Base-by-base conservation (phyloP, 1,140 invertebrate genomes). In the Gryon sp. region DNA sequence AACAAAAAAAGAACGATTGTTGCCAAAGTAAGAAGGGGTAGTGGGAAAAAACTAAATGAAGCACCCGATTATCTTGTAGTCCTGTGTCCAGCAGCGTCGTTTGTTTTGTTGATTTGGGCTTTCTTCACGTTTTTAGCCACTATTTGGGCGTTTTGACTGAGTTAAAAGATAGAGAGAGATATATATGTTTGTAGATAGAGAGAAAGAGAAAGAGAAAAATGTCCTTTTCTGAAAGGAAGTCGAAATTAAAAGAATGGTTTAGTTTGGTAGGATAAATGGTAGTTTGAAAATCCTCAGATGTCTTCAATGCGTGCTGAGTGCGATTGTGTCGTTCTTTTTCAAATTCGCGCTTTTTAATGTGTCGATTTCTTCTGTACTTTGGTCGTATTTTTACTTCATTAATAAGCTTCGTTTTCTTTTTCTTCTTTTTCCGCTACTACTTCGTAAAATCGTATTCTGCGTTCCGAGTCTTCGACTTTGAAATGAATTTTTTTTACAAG, bases 251-350 rank as follows among this genome's bases (percentile, higher is more conserved):
- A 84, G 83, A 86, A 86, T 80, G 80, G 82, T 85, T 76, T 68
- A 82, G 76, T 84, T 86, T 84, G 83, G 82, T 86, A 86, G 82
- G 77, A 86, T 87, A 76, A 77, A 65, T 73, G 83, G 81, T 88
- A 83, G 89, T 88, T 89, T 89, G 88, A 92, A 91, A 91, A 93
- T 94, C 93, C 93, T 94, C 93, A 94, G 93, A 95, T 95, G 93
- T 94, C 93, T 93, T 94, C 93, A 94, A 94, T 94, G 93, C 93
- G 93, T 93, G 93, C 93, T 94, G 93, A 91, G 91, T 94, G 90
- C 91, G 91, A 90, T 92, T 93, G 91, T 93, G 89, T 91, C 88
- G 86, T 89, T 89, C 50, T 55, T 88, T 88, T 89, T 85, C 85
- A 76, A 82, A 83, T 83, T 87, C 81, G 80, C 77, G 76, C 85